Evolutionary conservation across 2,113 vertebrate species (phyloP).

Genomic region (Pollimyrus isidori): DNA sequence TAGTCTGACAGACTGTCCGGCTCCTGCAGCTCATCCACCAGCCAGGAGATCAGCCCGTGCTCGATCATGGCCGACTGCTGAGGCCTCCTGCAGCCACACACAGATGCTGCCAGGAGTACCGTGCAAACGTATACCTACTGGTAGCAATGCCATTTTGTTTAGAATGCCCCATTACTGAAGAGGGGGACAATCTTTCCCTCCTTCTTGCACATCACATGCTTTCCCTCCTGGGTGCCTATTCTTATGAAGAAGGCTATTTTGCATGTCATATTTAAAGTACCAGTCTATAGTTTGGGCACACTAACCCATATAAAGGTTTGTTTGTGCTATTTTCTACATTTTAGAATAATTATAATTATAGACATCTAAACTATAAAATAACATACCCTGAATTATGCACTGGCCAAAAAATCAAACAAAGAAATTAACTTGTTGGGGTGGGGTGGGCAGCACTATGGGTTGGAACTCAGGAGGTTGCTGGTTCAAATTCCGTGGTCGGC

Average conservation of each 20-base stretch:
- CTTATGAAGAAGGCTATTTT: neutral
- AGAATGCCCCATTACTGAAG: neutral
- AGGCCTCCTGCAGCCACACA: conserved; percentile 57
- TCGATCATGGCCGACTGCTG: conserved; percentile 85
- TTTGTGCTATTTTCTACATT: neutral
- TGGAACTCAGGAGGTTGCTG: neutral
- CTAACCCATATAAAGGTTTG: neutral
- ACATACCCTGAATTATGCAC: neutral
- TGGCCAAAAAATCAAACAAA: neutral
- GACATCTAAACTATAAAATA: neutral
- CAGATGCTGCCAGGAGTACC: neutral
- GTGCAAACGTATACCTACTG: neutral
- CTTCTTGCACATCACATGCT: neutral
- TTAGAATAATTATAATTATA: neutral
- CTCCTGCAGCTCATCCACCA: conserved; percentile 77
- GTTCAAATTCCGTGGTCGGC: neutral
- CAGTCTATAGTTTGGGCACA: neutral
- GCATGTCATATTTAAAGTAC: neutral
- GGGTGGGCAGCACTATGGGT: neutral
- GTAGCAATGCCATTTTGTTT: neutral
- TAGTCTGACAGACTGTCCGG: conserved; percentile 83
- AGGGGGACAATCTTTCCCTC: neutral
- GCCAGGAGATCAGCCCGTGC: conserved; percentile 78
- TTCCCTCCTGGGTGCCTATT: neutral
- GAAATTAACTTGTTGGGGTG: neutral